A percentile compares a stretch with the other conserved stretches of the same genome.
phyloP scores from a whole-genome alignment of 2,113 vertebrate species.

The Cranoglanis bouderius region DNA sequence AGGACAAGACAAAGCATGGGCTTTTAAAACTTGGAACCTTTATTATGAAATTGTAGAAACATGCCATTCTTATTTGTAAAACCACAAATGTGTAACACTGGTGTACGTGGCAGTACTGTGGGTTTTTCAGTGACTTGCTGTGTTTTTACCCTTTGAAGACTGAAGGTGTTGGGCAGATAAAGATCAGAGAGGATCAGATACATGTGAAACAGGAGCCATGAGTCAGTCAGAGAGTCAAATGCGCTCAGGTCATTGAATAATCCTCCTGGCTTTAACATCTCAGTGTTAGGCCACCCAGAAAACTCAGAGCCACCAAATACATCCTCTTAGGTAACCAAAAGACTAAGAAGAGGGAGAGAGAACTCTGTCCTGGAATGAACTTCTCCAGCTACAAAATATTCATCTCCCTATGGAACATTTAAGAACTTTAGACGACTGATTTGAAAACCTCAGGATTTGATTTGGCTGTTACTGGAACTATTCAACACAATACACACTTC shows the following conservation, averaged over 20 bases:
- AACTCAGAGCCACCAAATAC: conserved; percentile 38
- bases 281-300: conserved; percentile 61
- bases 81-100: conserved; percentile 13
- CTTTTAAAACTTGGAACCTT: background rate
- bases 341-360: conserved; percentile 45
- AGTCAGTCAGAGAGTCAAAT: background rate
- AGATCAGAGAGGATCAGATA: conserved; percentile 35
- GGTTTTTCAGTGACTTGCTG: background rate
- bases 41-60: background rate
- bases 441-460: background rate
- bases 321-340: conserved; percentile 56
- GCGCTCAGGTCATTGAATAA: conserved; percentile 46
- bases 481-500: background rate
- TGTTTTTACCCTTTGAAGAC: background rate
- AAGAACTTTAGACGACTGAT: background rate
- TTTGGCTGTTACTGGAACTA: background rate
- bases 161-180: background rate
- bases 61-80: background rate
- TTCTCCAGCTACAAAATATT: conserved; percentile 14
- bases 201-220: conserved; percentile 12
- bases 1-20: conserved; percentile 3
- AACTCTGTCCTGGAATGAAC: conserved; percentile 33
- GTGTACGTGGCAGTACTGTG: background rate
- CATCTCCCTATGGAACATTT: background rate
- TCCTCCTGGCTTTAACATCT: conserved; percentile 39